phyloP scores from a whole-genome alignment of 37 sponge, comb jelly and placozoan species.

The Eunapius fragilis region DNA sequence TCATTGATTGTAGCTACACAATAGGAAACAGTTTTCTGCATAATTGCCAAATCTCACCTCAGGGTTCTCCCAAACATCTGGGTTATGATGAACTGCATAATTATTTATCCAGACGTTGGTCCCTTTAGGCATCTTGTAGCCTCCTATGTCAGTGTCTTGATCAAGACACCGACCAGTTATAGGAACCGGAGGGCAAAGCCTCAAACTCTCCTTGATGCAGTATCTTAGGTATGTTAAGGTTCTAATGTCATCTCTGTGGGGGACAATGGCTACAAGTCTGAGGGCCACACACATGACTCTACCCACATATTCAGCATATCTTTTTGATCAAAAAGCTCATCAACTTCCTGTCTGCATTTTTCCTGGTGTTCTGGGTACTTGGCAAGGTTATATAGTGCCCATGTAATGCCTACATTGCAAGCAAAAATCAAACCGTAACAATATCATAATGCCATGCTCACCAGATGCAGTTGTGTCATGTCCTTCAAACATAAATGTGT shows the following conservation, averaged over 20 bases:
- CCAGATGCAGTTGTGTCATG: slow-evolving; percentile 90
- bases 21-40: too few relatives aligned
- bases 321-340: slow-evolving; percentile 69
- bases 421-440: neutral
- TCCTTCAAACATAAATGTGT: slow-evolving; percentile 97
- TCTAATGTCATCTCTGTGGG: slow-evolving; percentile 71
- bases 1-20: too few relatives aligned
- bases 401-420: slow-evolving; percentile 51
- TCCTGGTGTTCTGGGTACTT: slow-evolving; percentile 82
- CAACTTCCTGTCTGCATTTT: slow-evolving; percentile 81
- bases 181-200: slow-evolving; percentile 83
- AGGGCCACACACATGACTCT: neutral
- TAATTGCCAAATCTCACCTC: slow-evolving; percentile 41
- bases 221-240: slow-evolving; percentile 63
- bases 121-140: slow-evolving; percentile 66
- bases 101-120: slow-evolving; percentile 13
- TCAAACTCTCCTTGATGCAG: slow-evolving; percentile 87
- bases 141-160: slow-evolving; percentile 56
- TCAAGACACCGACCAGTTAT: slow-evolving; percentile 55
- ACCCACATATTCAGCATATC: slow-evolving; percentile 62
- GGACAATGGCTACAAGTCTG: neutral
- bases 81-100: slow-evolving; percentile 70
- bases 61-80: slow-evolving; percentile 87
- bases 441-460: neutral
- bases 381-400: slow-evolving; percentile 90